Evolutionary conservation across 2,113 vertebrate species (phyloP).

Genomic region (Brevimyrus niger): DNA sequence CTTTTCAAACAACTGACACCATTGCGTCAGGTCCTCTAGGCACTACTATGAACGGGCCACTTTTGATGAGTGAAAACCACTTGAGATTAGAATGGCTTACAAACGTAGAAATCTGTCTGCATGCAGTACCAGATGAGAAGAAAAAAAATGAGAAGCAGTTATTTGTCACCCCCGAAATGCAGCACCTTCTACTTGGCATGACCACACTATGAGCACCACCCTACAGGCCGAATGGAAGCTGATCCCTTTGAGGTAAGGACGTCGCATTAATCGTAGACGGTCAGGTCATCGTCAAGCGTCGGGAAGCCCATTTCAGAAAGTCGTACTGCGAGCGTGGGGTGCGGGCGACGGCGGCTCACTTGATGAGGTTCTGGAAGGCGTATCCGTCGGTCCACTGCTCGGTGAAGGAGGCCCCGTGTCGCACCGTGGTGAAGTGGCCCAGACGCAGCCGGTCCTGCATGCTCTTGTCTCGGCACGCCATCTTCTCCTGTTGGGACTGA

Average conservation of each 20-base stretch:
- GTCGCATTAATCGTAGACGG: not conserved
- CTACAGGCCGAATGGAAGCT: not conserved
- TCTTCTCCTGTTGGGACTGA: slow-evolving; percentile 92
- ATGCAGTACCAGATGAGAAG: not conserved
- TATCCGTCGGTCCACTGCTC: slow-evolving; percentile 95
- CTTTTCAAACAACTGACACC: not conserved
- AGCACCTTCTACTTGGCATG: not conserved
- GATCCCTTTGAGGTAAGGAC: not conserved
- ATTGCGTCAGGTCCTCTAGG: not conserved
- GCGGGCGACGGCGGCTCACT: slow-evolving; percentile 58
- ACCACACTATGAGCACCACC: not conserved
- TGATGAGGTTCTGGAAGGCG: slow-evolving; percentile 95
- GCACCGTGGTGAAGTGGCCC: slow-evolving; percentile 89
- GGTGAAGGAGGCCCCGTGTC: slow-evolving; percentile 87
- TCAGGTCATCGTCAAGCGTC: not conserved
- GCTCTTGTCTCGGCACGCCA: slow-evolving; percentile 88
- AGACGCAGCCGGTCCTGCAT: slow-evolving; percentile 90
- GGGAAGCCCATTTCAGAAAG: not conserved
- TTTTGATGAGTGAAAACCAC: not conserved
- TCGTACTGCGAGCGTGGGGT: not conserved
- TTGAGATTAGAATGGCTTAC: not conserved
- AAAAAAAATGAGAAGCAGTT: not conserved
- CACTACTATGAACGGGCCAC: not conserved
- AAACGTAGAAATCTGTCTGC: not conserved
- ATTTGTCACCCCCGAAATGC: not conserved